These are phyloP conservation scores for Gymnopithys bicolor DNA, from an alignment of 2,797 vertebrate species.

Conservation along the genomic window DNA sequence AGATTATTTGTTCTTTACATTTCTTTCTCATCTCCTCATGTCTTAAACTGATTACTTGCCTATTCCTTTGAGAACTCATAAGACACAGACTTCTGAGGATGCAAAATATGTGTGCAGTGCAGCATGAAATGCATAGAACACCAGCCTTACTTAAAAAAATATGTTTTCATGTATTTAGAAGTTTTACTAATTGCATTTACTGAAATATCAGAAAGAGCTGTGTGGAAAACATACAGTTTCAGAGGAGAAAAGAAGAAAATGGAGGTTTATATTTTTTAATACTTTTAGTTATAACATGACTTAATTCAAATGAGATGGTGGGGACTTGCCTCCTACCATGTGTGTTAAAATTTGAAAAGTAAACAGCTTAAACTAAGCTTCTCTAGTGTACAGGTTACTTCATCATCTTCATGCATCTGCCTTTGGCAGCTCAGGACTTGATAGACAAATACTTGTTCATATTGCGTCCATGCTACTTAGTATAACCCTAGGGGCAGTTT, in stretches of 20 bases:
- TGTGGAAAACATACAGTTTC: not conserved
- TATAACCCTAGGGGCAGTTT: not conserved
- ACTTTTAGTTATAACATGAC: not conserved
- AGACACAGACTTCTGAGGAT: not conserved
- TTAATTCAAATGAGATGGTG: not conserved
- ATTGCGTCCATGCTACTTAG: not conserved
- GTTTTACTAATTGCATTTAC: not conserved
- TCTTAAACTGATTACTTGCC: not conserved
- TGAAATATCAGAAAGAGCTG: not conserved
- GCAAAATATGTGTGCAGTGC: not conserved
- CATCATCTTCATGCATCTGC: not conserved
- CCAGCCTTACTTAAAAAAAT: not conserved
- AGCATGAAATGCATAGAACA: not conserved
- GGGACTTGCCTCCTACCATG: not conserved
- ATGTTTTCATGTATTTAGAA: not conserved
- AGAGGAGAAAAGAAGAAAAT: not conserved
- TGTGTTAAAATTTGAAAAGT: not conserved
- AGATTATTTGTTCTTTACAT: not conserved
- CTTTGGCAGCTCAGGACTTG: not conserved
- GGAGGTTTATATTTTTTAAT: rapidly evolving
- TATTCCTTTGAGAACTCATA: not conserved
- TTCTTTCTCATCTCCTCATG: not conserved
- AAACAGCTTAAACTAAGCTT: not conserved
- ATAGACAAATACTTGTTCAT: not conserved
- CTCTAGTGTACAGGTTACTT: not conserved